Evolutionary conservation across 2,797 vertebrate genomes (phyloP), one percentile per base, ranked within the genome.

Genomic region (Carapus acus): DNA sequence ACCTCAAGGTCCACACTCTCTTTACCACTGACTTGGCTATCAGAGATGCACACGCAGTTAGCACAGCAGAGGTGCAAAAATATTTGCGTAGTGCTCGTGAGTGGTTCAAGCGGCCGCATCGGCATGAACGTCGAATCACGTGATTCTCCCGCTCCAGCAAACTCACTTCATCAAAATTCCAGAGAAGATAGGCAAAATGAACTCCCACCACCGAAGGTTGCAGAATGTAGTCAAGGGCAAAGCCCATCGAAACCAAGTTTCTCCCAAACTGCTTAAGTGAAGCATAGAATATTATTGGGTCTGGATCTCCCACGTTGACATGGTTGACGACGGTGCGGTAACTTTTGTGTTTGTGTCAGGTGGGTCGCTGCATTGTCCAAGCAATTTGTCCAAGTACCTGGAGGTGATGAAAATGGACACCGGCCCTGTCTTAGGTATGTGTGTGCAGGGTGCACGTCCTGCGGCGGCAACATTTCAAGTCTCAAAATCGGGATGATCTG

Each of bases 391-490:
- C 3, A 38, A 1, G 6, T 81, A 43, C 48, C 43, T 82, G 50
- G 48, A 2, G 7, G 61, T 70, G 55, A 48, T 19, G 11, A n/a
- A 31, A 22, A 15, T 14, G 16, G 19, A 47, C 4, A 1, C 1
- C 15, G 18, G 59, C 31, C 36, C 53, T 31, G 11, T 83, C 33
- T 51, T 85, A 48, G 86, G 84, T 85, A 57, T 36, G 34, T 36
- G 14, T 3, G 11, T 11, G 14, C n/a, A 15, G 14, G 14, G 34
- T 36, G 14, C 2, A 36, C 13, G 14, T 36, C 21, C 20, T 22
- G 11, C 13, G 24, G n/a, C 27, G 0, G 8, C 43, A 20, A 24
- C n/a, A 1, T 6, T 41, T n/a, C 5, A 13, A 19, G 33, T 4
- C 24, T 27, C 9, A 9, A 27, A 9, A 4, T 4, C 9, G 24